Evolutionary conservation across 2,888 invertebrate species (phyloP).

Genomic region (Abrostola tripartita): DNA sequence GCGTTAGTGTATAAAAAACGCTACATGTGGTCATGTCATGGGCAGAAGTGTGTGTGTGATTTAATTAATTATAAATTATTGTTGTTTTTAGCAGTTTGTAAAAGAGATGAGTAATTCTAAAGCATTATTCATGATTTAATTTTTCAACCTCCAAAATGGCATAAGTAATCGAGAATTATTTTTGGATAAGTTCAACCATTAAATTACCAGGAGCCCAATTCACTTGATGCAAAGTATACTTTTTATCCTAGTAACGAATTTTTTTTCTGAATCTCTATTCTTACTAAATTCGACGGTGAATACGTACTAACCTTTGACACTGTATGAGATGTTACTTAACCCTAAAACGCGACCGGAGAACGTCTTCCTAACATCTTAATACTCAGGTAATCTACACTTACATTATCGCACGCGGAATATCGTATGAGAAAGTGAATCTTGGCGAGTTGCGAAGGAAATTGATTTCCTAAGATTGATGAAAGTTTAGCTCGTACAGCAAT

Average conservation of each 20-base stretch:
- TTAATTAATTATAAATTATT: not conserved
- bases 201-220: no score
- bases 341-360: slow-evolving; percentile 6
- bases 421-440: slow-evolving; percentile 62
- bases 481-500: slow-evolving; percentile 49
- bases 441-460: slow-evolving; percentile 61
- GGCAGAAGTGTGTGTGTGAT: not conserved
- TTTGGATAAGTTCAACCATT: no score
- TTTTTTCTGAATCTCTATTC: no score
- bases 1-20: slow-evolving; percentile 19
- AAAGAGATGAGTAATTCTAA: no score
- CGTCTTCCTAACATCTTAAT: slow-evolving; percentile 18
- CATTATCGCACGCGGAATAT: slow-evolving; percentile 43
- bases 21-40: slow-evolving; percentile 23
- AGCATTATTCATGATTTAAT: no score
- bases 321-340: not conserved
- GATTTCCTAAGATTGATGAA: slow-evolving; percentile 66
- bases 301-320: no score
- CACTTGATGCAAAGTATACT: no score
- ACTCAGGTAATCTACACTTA: slow-evolving; percentile 23
- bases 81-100: not conserved
- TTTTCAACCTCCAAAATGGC: no score
- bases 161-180: no score
- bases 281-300: no score
- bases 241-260: no score